A percentile compares a stretch with the other conserved stretches of the same genome.
phyloP scores from a whole-genome alignment of 2,888 invertebrate species.

The Cephus spinipes region DNA sequence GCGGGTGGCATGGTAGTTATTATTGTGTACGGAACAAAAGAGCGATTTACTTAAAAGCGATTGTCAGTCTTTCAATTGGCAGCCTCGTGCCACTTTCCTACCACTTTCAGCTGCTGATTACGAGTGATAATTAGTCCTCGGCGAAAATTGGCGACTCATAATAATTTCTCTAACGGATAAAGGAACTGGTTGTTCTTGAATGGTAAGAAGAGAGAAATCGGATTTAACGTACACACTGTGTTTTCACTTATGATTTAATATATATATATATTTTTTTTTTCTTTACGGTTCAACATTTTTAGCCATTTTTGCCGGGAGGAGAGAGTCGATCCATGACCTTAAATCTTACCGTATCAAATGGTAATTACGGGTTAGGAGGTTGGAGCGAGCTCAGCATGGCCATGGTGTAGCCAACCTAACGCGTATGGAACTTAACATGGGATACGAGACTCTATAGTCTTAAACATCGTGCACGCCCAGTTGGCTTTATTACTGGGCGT shows the following conservation, averaged over 20 bases:
- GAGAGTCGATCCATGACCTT: conserved; percentile 46
- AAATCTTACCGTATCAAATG: conserved; percentile 44
- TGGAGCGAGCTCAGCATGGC: conserved; percentile 9
- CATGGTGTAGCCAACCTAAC: not conserved
- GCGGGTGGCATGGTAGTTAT: not conserved
- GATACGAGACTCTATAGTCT: conserved; percentile 16
- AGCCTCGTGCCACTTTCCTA: conserved; percentile 45
- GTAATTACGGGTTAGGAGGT: conserved; percentile 46
- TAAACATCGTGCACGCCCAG: conserved; percentile 26
- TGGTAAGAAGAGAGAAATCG: not conserved
- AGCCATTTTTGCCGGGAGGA: not conserved
- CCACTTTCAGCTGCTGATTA: conserved; percentile 21
- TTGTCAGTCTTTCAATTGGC: conserved; percentile 13
- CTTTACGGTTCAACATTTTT: not conserved
- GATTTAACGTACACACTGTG: not conserved
- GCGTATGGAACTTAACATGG: conserved; percentile 33
- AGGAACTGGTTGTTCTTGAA: not conserved
- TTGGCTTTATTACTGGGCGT: conserved; percentile 42
- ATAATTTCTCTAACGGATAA: not conserved
- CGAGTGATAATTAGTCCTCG: conserved; percentile 26
- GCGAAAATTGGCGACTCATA: conserved; percentile 19
- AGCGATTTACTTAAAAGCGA: not conserved
- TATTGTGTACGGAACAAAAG: not conserved
- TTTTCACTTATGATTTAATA: not conserved
- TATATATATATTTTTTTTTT: not conserved